A percentile compares a stretch with the other conserved stretches of the same genome.
These are phyloP conservation scores for Aspiorhynchus laticeps DNA, from an alignment of 2,113 vertebrate species.

Conservation along the genomic window DNA sequence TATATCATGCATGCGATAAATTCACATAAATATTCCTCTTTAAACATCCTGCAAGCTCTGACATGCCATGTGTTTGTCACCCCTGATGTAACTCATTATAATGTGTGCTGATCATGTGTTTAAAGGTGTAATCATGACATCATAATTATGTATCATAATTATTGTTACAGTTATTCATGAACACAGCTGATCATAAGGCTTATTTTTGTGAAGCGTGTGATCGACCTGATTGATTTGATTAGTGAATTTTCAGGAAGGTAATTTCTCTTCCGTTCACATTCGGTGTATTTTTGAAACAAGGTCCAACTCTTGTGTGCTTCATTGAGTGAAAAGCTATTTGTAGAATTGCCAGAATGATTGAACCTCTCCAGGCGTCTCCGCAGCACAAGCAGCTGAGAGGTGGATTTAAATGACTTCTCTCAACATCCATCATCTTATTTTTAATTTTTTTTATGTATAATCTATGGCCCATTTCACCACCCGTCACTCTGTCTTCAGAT, in stretches of 20 bases:
- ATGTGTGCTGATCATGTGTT: neutral
- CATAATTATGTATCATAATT: neutral
- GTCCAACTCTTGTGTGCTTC: constrained; percentile 42
- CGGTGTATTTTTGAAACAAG: constrained; percentile 55
- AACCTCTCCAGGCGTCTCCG: constrained; percentile 50
- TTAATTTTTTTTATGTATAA: constrained; percentile 55
- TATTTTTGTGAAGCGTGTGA: neutral
- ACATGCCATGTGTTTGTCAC: neutral
- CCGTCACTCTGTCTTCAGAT: constrained; percentile 40
- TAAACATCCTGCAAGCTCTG: neutral
- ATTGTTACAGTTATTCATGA: neutral
- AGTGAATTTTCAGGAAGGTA: neutral
- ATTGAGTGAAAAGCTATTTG: constrained; percentile 59
- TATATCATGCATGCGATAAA: neutral
- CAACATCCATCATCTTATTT: constrained; percentile 53
- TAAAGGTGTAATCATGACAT: neutral
- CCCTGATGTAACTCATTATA: neutral
- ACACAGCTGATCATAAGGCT: neutral
- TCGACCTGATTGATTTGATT: neutral
- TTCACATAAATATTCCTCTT: neutral
- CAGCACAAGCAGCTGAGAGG: constrained; percentile 47
- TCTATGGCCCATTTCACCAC: constrained; percentile 56
- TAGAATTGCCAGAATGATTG: constrained; percentile 57
- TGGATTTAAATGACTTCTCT: constrained; percentile 57
- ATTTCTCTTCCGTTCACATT: constrained; percentile 32